Base-by-base conservation (phyloP, 37 sponge, comb jelly and placozoan genomes). In the Cladorhizidae sp. region DNA sequence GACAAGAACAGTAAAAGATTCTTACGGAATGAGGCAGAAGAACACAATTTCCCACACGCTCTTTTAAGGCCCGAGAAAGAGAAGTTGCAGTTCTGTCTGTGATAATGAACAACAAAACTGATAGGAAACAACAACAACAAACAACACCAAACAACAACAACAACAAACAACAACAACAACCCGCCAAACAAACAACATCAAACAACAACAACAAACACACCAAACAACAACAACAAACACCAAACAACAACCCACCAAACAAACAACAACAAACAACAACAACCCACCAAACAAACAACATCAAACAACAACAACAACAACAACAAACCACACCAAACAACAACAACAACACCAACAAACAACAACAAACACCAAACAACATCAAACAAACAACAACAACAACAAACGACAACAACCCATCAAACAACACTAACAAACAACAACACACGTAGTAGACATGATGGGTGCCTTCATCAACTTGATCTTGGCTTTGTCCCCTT, bases 1-100 rank as follows among this genome's bases (percentile, higher is more conserved):
- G n/a, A n/a, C n/a, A n/a, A n/a, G n/a, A n/a, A n/a, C n/a, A n/a
- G n/a, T n/a, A n/a, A n/a, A n/a, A n/a, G n/a, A 67, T 32, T 23
- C 50, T 21, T 72, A 45, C 72, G 22, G 72, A 42, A 20, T 23
- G 20, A 8, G 1, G 69, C 69, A 2, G 29, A 52, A 28, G 28
- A 3, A 3, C 6, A 1, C 1, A 54, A 36, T 28, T 55, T 76
- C 58, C 42, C 0, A 26, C 56, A 74, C 0, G 83, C 79, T 41
- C 86, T 85, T 37, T 84, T 88, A n/a, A 92, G 69, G 5, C 95
- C 95, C 71, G 89, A 43, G 58, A 94, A 94, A 0, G 95, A 94
- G 45, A 90, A 94, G 28, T 85, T 71, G 56, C 93, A 92, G 67
- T 81, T 73, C 15, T 31, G 42, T 8, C 88, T 87, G 71, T 18